Percentiles rank a stretch among this genome's conserved stretches.
These are phyloP conservation scores for Tachypleus tridentatus DNA, from an alignment of 1,140 invertebrate genomes.

Conservation along the genomic window DNA sequence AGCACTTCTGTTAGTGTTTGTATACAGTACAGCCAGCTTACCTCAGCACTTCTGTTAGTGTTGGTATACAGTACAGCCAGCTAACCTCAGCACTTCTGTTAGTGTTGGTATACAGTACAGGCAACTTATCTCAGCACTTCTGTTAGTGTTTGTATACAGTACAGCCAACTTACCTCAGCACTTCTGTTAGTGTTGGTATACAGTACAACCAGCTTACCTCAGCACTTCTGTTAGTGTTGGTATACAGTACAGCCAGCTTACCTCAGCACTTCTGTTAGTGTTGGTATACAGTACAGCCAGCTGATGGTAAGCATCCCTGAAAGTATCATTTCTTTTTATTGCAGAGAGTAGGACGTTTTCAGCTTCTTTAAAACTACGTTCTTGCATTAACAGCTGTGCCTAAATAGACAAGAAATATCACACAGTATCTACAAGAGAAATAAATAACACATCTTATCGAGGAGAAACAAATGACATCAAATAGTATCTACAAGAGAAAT, in stretches of 20 bases:
- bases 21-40: slow-evolving; percentile 23
- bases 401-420: not conserved
- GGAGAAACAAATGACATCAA: too few relatives aligned
- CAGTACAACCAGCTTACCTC: slow-evolving; percentile 24
- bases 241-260: slow-evolving; percentile 24
- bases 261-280: slow-evolving; percentile 24
- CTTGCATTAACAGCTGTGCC: slow-evolving; percentile 24
- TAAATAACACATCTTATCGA: too few relatives aligned
- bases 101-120: too few relatives aligned
- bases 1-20: slow-evolving; percentile 22
- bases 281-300: slow-evolving; percentile 24
- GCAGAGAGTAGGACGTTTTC: slow-evolving; percentile 20
- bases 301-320: slow-evolving; percentile 24
- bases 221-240: slow-evolving; percentile 22
- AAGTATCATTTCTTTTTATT: slow-evolving; percentile 13
- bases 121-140: slow-evolving; percentile 22
- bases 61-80: slow-evolving; percentile 13
- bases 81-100: slow-evolving; percentile 2
- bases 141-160: slow-evolving; percentile 22
- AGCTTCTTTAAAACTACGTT: slow-evolving; percentile 19
- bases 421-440: too few relatives aligned
- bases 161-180: slow-evolving; percentile 25
- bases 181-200: slow-evolving; percentile 24
- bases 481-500: too few relatives aligned
- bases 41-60: slow-evolving; percentile 24